Conservation (phyloP, 2,888 invertebrate genomes). For the Drosophila parthenogenetica region DNA sequence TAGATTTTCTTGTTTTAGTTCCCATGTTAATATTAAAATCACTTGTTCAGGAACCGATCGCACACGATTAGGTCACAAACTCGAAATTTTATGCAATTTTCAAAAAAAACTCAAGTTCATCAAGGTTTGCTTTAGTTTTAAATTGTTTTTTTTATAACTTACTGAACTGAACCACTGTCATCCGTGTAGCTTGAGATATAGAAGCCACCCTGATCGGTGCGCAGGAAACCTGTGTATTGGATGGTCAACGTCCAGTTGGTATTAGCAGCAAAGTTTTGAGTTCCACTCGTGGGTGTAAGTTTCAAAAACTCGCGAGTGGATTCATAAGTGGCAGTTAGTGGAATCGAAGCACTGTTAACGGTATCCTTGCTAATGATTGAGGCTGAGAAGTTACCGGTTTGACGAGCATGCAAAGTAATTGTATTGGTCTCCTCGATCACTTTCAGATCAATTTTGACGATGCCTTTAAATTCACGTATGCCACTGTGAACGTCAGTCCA, state of each 20-base stretch:
- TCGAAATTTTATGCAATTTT: too few relatives aligned
- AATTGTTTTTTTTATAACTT: conserved; percentile 35
- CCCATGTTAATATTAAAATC: too few relatives aligned
- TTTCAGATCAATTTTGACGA: conserved; percentile 67
- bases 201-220: conserved; percentile 88
- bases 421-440: conserved; percentile 51
- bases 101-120: too few relatives aligned
- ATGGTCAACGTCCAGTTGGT: conserved; percentile 86
- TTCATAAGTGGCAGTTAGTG: conserved; percentile 37
- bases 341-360: background rate
- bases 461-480: conserved; percentile 64
- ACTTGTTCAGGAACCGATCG: too few relatives aligned
- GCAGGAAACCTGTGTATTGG: conserved; percentile 86
- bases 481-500: conserved; percentile 76
- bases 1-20: too few relatives aligned
- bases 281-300: conserved; percentile 40
- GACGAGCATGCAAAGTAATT: conserved; percentile 74
- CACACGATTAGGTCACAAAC: too few relatives aligned
- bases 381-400: conserved; percentile 52
- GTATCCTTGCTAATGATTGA: conserved; percentile 52
- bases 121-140: background rate
- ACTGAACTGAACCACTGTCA: conserved; percentile 62
- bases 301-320: conserved; percentile 70
- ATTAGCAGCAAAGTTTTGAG: conserved; percentile 53
- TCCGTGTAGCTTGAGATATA: conserved; percentile 87